These are phyloP conservation scores for Philopedon plagiatum DNA, from an alignment of 2,888 invertebrate genomes.

Conservation along the genomic window DNA sequence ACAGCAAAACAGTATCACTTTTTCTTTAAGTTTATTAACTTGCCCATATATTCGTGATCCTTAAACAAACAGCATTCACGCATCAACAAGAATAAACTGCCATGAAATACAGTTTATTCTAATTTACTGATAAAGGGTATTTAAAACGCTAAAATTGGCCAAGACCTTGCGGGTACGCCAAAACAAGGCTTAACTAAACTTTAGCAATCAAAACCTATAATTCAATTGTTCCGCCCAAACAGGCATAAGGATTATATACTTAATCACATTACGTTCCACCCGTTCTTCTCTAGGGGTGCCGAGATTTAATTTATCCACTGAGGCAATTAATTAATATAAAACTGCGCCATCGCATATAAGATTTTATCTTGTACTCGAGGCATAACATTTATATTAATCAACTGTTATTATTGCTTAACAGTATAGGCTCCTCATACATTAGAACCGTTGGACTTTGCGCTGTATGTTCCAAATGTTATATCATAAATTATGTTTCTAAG, in stretches of 20 bases:
- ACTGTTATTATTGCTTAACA: not conserved
- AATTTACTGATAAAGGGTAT: not conserved
- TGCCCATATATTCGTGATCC: no score
- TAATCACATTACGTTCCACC: constrained; percentile 15
- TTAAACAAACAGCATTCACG: no score
- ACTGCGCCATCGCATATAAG: constrained; percentile 1
- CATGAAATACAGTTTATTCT: not conserved
- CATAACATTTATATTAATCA: not conserved
- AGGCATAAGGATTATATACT: constrained; percentile 18
- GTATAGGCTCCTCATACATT: not conserved
- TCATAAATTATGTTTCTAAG: not conserved
- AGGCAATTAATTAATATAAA: constrained; percentile 20
- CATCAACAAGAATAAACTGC: no score
- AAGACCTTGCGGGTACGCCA: not conserved
- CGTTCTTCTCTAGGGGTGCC: not conserved
- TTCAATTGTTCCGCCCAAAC: constrained; percentile 23
- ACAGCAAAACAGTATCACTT: no score
- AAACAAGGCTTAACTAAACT: constrained; percentile 16
- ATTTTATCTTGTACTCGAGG: constrained; percentile 3
- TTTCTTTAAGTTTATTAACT: no score
- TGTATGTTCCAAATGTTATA: not conserved
- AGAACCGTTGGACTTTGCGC: not conserved
- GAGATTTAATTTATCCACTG: constrained; percentile 13
- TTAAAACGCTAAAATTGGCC: not conserved
- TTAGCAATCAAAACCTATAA: constrained; percentile 15